These are phyloP conservation scores for Cheilosia vulpina DNA, from an alignment of 2,888 invertebrate species.

Conservation along the genomic window DNA sequence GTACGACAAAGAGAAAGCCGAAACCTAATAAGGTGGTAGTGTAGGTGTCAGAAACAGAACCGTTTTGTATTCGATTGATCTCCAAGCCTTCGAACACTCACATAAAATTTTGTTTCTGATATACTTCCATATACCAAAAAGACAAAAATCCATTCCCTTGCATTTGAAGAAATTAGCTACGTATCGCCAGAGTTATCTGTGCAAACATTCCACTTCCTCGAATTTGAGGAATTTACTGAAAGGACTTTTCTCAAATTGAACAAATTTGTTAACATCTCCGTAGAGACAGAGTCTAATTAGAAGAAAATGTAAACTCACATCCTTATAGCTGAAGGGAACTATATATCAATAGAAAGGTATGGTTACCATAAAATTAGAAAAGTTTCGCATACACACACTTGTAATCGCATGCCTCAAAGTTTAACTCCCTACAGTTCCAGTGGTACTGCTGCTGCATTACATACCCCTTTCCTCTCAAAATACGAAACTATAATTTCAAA, in stretches of 20 bases:
- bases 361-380: constrained; percentile 20
- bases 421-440: not conserved
- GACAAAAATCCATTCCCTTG: too few relatives aligned
- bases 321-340: not conserved
- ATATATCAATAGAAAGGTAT: constrained; percentile 2
- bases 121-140: too few relatives aligned
- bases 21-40: too few relatives aligned
- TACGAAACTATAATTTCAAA: not conserved
- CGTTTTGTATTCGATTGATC: too few relatives aligned
- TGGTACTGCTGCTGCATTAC: not conserved
- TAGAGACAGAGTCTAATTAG: not conserved
- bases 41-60: too few relatives aligned
- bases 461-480: not conserved
- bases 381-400: not conserved
- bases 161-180: too few relatives aligned
- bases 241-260: not conserved
- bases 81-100: too few relatives aligned
- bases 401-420: not conserved
- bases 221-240: not conserved
- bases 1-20: too few relatives aligned
- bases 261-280: not conserved
- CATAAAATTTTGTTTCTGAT: too few relatives aligned
- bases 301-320: not conserved
- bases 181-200: too few relatives aligned
- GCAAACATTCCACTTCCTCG: not conserved